A percentile compares a stretch with the other conserved stretches of the same genome.
These are phyloP conservation scores for Tragelaphus strepsiceros DNA, from an alignment of 2,113 vertebrate genomes.

Conservation along the genomic window DNA sequence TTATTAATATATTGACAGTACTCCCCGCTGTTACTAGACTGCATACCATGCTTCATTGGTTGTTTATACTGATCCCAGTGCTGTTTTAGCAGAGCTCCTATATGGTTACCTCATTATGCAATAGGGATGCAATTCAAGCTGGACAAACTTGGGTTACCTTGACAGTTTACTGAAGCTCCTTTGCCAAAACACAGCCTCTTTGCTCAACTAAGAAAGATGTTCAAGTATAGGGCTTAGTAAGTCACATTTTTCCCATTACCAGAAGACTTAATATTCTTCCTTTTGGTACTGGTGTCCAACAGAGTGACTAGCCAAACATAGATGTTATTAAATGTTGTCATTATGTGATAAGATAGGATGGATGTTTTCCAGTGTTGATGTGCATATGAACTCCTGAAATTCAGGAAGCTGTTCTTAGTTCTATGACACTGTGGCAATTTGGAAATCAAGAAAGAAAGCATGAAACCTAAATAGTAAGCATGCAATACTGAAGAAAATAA, in stretches of 20 bases:
- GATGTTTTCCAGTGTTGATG: constrained; percentile 16
- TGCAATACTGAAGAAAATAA: neutral
- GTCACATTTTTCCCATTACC: constrained; percentile 36
- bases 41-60: neutral
- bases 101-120: neutral
- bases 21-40: neutral
- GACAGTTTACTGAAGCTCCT: constrained; percentile 6
- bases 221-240: neutral
- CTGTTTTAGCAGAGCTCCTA: constrained; percentile 19
- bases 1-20: neutral
- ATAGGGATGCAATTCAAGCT: neutral
- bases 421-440: constrained; percentile 16
- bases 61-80: accelerated
- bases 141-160: constrained; percentile 62
- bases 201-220: neutral
- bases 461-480: neutral
- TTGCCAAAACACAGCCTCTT: constrained; percentile 14
- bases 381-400: neutral
- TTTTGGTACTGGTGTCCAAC: constrained; percentile 51
- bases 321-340: constrained; percentile 66
- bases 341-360: constrained; percentile 17
- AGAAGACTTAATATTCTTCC: constrained; percentile 59
- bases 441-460: constrained; percentile 39
- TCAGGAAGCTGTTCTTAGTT: constrained; percentile 12
- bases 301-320: constrained; percentile 74